Conservation (phyloP, 2,797 vertebrate species). For the Chelmon rostratus region DNA sequence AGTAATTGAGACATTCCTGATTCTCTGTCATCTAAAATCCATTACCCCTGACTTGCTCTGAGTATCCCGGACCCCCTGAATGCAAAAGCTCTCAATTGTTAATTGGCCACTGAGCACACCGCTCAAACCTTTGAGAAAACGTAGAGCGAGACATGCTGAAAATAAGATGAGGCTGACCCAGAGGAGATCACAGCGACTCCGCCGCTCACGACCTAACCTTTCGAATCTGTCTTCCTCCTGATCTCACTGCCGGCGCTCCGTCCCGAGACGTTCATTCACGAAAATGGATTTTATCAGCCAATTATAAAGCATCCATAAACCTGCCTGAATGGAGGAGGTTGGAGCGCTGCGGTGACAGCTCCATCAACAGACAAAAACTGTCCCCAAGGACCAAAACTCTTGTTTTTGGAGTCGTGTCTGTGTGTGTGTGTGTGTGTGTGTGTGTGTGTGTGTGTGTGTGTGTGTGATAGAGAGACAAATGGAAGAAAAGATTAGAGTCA, state of each 20-base stretch:
- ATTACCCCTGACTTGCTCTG: constrained; percentile 28
- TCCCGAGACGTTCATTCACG: constrained; percentile 53
- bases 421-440: constrained; percentile 9
- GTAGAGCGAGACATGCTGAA: constrained; percentile 35
- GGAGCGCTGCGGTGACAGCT: constrained; percentile 59
- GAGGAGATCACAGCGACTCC: constrained; percentile 54
- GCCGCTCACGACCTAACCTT: constrained; percentile 41
- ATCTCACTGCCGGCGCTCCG: constrained; percentile 33
- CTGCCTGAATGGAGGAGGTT: constrained; percentile 47
- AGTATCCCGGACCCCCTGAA: constrained; percentile 7
- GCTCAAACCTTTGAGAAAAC: constrained; percentile 45
- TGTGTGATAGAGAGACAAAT: constrained; percentile 44
- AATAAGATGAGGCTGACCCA: constrained; percentile 40
- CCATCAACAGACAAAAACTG: constrained; percentile 64
- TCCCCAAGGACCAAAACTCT: constrained; percentile 52
- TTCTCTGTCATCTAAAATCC: constrained; percentile 57
- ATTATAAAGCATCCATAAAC: constrained; percentile 60
- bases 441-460: not conserved
- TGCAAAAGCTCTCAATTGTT: constrained; percentile 47
- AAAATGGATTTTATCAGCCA: constrained; percentile 65
- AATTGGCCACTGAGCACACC: constrained; percentile 56
- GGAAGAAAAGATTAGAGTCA: constrained; percentile 62
- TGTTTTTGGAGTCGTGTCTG: constrained; percentile 17
- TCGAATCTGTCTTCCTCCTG: constrained; percentile 39
- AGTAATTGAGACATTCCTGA: constrained; percentile 35